These are phyloP conservation scores for Dissostichus mawsoni DNA, from an alignment of 2,113 vertebrate genomes.

Conservation along the genomic window DNA sequence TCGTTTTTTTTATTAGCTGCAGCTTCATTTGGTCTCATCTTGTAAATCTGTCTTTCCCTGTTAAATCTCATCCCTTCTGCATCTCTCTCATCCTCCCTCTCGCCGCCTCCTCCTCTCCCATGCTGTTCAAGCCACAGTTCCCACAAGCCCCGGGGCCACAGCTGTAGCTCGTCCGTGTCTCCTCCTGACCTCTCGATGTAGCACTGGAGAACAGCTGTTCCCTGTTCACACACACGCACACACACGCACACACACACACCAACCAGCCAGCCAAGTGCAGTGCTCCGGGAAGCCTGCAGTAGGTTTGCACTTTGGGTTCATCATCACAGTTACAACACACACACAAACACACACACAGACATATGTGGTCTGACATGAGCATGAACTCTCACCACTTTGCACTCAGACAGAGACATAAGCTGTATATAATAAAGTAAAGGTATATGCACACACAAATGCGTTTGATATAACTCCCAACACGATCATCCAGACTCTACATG, in stretches of 20 bases:
- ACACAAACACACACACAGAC: conserved; percentile 27
- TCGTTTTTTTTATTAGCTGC: neutral
- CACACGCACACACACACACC: conserved; percentile 38
- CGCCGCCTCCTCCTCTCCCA: conserved; percentile 45
- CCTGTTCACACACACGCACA: conserved; percentile 39
- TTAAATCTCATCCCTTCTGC: conserved; percentile 4
- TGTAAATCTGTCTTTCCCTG: conserved; percentile 20
- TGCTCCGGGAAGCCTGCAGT: conserved; percentile 58
- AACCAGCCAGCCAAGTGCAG: conserved; percentile 48
- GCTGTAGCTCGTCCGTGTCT: conserved; percentile 71
- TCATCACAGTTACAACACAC: conserved; percentile 39
- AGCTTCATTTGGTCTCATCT: conserved; percentile 10
- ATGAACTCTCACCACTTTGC: neutral
- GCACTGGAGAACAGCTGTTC: conserved; percentile 78
- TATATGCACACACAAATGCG: neutral
- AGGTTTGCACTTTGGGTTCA: conserved; percentile 51
- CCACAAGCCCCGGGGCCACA: conserved; percentile 78
- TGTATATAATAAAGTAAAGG: conserved; percentile 8
- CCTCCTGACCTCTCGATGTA: conserved; percentile 70
- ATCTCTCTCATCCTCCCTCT: neutral
- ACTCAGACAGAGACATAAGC: conserved; percentile 3
- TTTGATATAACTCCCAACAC: neutral
- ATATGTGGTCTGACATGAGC: conserved; percentile 43
- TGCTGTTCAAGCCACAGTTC: conserved; percentile 72
- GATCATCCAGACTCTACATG: neutral